Evolutionary conservation across 2,888 invertebrate genomes (phyloP).

Genomic region (Parnassius apollo): DNA sequence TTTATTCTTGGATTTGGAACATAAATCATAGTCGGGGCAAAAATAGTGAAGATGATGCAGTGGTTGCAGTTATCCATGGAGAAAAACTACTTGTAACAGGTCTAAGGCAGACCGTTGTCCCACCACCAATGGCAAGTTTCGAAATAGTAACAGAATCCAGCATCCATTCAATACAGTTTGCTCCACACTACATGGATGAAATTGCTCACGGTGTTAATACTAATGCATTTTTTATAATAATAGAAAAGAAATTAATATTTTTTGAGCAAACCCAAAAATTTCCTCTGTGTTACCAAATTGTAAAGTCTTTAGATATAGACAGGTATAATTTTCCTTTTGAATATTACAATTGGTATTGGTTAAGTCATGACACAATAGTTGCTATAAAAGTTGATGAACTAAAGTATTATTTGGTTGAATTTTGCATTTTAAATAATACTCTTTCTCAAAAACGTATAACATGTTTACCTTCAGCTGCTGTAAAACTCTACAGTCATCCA

Average conservation of each 20-base stretch:
- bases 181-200: slow-evolving; percentile 46
- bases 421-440: slow-evolving; percentile 40
- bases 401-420: slow-evolving; percentile 54
- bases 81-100: slow-evolving; percentile 85
- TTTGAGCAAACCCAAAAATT: slow-evolving; percentile 58
- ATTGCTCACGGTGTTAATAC: slow-evolving; percentile 43
- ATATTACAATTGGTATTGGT: slow-evolving; percentile 81
- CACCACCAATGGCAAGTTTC: slow-evolving; percentile 90
- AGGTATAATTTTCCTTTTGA: slow-evolving; percentile 57
- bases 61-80: slow-evolving; percentile 90
- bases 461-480: slow-evolving; percentile 49
- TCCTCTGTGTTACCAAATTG: slow-evolving; percentile 55
- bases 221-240: slow-evolving; percentile 68
- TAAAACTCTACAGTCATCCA: slow-evolving; percentile 57
- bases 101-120: slow-evolving; percentile 87
- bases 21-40: slow-evolving; percentile 79
- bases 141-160: slow-evolving; percentile 76
- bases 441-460: slow-evolving; percentile 41
- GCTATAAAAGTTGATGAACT: slow-evolving; percentile 50
- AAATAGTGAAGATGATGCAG: slow-evolving; percentile 75
- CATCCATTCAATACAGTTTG: slow-evolving; percentile 83
- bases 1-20: slow-evolving; percentile 85
- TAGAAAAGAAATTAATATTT: slow-evolving; percentile 58
- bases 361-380: slow-evolving; percentile 64
- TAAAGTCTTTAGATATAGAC: slow-evolving; percentile 43